Conservation (phyloP, 1,140 invertebrate species). For the Drosophila bipectinata region DNA sequence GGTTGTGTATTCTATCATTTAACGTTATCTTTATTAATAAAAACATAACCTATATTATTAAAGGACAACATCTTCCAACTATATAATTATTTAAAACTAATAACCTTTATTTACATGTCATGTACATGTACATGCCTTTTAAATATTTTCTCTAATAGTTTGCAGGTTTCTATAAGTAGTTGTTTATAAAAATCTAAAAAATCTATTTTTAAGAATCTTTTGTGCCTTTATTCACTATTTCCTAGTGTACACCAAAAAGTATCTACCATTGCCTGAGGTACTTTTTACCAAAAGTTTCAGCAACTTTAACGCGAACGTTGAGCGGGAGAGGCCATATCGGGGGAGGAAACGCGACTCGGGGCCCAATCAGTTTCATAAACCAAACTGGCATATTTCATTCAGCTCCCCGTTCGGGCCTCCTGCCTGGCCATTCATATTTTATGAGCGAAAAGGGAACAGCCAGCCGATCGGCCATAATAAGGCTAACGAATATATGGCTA, state of each 20-base stretch:
- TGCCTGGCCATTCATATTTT: slow-evolving; percentile 57
- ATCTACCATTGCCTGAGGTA: slow-evolving; percentile 3
- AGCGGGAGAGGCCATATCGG: neutral
- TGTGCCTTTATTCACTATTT: too few species aligned
- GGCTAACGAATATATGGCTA: slow-evolving; percentile 43
- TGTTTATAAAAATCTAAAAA: too few species aligned
- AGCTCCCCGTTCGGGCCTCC: neutral
- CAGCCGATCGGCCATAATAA: slow-evolving; percentile 24
- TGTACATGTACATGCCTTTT: too few species aligned
- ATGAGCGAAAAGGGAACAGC: slow-evolving; percentile 42
- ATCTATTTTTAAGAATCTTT: too few species aligned
- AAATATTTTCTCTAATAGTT: too few species aligned
- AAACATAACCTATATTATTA: too few species aligned
- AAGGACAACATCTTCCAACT: too few species aligned
- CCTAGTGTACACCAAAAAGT: neutral
- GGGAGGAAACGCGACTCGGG: neutral
- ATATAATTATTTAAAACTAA: too few species aligned
- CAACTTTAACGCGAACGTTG: slow-evolving; percentile 36
- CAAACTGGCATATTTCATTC: slow-evolving; percentile 63
- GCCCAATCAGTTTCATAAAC: slow-evolving; percentile 65
- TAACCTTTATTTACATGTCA: too few species aligned
- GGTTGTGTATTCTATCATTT: too few species aligned
- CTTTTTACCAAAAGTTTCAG: neutral
- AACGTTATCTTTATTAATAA: too few species aligned
- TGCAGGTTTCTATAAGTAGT: too few species aligned